phyloP scores from a whole-genome alignment of 2,888 invertebrate species.

The Rhagonycha lutea region DNA sequence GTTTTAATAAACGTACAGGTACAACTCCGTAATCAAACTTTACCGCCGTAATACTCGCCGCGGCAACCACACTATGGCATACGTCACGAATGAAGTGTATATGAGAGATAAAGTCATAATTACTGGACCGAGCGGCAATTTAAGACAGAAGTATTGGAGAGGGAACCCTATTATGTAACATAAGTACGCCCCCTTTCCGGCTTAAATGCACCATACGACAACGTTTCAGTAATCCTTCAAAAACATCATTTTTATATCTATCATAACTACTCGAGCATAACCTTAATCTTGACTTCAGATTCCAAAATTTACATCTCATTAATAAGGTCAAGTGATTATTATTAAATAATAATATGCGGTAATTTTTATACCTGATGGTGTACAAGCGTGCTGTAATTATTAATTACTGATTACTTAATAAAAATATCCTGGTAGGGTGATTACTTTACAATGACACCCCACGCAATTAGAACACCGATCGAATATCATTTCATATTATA shows the following conservation, averaged over 20 bases:
- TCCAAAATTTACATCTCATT: background rate
- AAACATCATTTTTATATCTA: background rate
- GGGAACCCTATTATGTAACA: conserved; percentile 28
- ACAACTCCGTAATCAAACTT: conserved; percentile 13
- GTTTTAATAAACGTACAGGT: conserved; percentile 23
- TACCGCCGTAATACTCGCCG: conserved; percentile 15
- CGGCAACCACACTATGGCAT: conserved; percentile 5
- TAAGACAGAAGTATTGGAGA: conserved; percentile 29
- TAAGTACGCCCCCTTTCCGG: conserved; percentile 30
- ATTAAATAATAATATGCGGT: background rate
- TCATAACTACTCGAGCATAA: background rate
- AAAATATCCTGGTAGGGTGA: background rate
- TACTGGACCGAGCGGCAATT: conserved; percentile 32
- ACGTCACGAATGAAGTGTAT: conserved; percentile 25
- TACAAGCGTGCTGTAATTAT: background rate
- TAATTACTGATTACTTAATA: background rate
- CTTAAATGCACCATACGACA: conserved; percentile 6
- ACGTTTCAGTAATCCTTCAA: background rate
- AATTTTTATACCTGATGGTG: background rate
- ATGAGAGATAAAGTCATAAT: conserved; percentile 34
- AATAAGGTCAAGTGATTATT: background rate
- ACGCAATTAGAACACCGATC: background rate
- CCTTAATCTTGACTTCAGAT: background rate
- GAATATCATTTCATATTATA: background rate
- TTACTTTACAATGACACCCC: background rate